phyloP scores from a whole-genome alignment of 2,113 vertebrate genomes.

The Phoenicopterus ruber region DNA sequence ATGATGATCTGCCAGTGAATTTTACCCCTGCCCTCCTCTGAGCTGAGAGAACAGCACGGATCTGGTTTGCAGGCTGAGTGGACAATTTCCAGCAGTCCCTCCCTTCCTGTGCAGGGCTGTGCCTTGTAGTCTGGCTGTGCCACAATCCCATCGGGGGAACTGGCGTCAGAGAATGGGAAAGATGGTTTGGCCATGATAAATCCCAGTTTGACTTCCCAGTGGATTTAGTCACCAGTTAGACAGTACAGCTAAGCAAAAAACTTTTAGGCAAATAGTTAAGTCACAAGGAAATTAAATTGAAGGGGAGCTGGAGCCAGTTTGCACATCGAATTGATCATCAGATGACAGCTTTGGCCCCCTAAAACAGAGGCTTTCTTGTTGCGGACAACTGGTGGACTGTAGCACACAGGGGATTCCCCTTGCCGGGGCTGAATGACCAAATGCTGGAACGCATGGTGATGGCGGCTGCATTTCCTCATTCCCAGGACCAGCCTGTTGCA shows the following conservation, averaged over 20 bases:
- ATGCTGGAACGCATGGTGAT: fast-evolving
- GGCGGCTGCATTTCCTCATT: fast-evolving
- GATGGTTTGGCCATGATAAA: background rate
- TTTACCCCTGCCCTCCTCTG: background rate
- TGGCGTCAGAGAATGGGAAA: background rate
- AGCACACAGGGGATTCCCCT: background rate
- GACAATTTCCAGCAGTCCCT: background rate
- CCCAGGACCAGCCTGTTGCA: background rate
- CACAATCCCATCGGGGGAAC: background rate
- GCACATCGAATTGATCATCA: background rate
- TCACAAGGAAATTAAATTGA: background rate
- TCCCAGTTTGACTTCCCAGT: background rate
- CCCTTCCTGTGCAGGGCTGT: background rate
- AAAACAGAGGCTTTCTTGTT: background rate
- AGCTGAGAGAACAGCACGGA: background rate
- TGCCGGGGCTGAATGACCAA: fast-evolving
- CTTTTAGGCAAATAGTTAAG: background rate
- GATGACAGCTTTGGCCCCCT: background rate
- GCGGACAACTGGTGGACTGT: background rate
- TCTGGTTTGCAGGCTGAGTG: background rate
- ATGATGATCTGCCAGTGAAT: background rate
- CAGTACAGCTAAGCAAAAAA: background rate
- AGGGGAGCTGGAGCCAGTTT: background rate
- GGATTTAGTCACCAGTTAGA: background rate
- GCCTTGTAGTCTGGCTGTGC: background rate